A percentile compares a stretch with the other conserved stretches of the same genome.
Evolutionary conservation across 2,113 vertebrate species (phyloP).

Genomic region (Lepidothrix coronata): DNA sequence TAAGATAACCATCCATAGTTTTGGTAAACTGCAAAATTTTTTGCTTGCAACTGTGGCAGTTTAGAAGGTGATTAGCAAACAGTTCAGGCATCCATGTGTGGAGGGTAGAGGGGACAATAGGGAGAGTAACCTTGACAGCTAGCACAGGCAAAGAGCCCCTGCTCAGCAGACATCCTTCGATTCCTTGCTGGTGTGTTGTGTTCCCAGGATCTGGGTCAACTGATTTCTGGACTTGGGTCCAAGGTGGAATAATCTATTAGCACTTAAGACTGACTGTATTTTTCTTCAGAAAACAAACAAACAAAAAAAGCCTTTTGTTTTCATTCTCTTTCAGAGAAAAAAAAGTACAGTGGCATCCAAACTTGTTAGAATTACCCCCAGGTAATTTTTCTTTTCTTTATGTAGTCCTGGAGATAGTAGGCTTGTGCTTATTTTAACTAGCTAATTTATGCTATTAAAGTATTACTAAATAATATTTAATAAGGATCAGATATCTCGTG

Average conservation of each 20-base stretch:
- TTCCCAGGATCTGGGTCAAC: background rate
- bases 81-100: background rate
- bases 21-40: background rate
- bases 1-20: background rate
- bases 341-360: background rate
- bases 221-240: background rate
- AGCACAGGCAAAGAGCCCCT: rapidly evolving
- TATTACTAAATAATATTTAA: background rate
- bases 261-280: background rate
- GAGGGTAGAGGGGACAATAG: background rate
- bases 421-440: background rate
- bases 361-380: background rate
- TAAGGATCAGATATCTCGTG: background rate
- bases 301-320: rapidly evolving
- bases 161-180: rapidly evolving
- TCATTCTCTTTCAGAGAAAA: background rate
- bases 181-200: background rate
- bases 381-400: background rate
- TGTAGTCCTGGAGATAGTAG: background rate
- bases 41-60: background rate
- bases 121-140: background rate
- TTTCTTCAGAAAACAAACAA: background rate
- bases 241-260: background rate
- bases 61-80: background rate
- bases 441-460: background rate